Evolutionary conservation across 2,888 invertebrate genomes (phyloP).

Genomic region (Achlya flavicornis): DNA sequence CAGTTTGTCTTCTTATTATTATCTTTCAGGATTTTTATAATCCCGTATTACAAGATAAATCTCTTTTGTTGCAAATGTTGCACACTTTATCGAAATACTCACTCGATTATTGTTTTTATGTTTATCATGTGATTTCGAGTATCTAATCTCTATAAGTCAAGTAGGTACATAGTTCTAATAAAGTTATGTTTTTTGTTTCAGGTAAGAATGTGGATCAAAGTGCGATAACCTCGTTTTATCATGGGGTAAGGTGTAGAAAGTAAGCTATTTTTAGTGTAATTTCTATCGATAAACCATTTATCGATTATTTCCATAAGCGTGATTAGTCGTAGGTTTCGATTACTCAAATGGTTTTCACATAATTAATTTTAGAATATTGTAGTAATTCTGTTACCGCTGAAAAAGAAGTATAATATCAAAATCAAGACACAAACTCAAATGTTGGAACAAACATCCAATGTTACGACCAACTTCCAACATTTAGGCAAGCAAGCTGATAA

Average conservation of each 20-base stretch:
- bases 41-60: background rate
- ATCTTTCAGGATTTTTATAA: too few relatives aligned
- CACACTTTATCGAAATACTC: background rate
- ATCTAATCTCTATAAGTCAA: background rate
- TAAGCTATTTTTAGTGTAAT: background rate
- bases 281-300: background rate
- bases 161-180: slow-evolving; percentile 8
- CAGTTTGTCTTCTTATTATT: too few relatives aligned
- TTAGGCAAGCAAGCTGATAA: background rate
- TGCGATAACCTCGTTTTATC: slow-evolving; percentile 1
- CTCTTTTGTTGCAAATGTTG: background rate
- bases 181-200: slow-evolving; percentile 15
- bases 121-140: background rate
- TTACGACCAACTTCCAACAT: background rate
- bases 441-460: background rate
- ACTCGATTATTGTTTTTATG: background rate
- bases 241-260: background rate
- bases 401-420: too few relatives aligned
- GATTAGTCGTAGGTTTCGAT: too few relatives aligned
- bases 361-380: too few relatives aligned
- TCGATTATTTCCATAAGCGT: background rate
- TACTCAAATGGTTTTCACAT: too few relatives aligned
- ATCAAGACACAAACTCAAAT: background rate
- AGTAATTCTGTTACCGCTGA: too few relatives aligned
- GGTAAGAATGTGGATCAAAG: slow-evolving; percentile 12